Percentiles rank a stretch among this genome's conserved stretches.
These are phyloP conservation scores for Drosophila histrio DNA, from an alignment of 2,888 invertebrate species.

Conservation along the genomic window DNA sequence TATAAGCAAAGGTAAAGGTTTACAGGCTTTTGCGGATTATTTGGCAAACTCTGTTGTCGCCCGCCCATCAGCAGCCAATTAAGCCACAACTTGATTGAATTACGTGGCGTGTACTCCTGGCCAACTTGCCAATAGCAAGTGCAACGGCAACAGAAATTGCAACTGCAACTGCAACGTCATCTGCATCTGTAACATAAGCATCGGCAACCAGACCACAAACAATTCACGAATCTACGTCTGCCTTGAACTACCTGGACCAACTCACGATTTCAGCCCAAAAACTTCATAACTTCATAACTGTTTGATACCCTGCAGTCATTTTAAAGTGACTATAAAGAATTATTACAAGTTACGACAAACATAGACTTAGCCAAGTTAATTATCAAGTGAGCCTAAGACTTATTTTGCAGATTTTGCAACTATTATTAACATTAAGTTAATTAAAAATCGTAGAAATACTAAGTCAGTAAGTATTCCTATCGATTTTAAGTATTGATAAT, in stretches of 20 bases:
- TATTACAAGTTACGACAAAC: too few relatives aligned
- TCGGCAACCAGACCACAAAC: slow-evolving; percentile 8
- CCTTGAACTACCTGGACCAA: slow-evolving; percentile 6
- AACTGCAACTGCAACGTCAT: background rate
- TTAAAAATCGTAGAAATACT: too few relatives aligned
- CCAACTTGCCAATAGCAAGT: slow-evolving; percentile 18
- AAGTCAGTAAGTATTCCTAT: too few relatives aligned
- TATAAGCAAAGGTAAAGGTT: slow-evolving; percentile 31
- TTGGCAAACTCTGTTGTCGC: slow-evolving; percentile 41
- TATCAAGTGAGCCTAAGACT: too few relatives aligned
- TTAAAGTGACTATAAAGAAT: background rate
- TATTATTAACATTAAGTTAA: too few relatives aligned
- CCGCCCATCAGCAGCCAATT: slow-evolving; percentile 65
- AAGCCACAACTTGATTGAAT: slow-evolving; percentile 61
- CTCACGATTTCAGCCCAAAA: background rate
- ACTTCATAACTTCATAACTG: slow-evolving; percentile 6
- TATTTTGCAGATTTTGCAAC: too few relatives aligned
- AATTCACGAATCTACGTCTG: slow-evolving; percentile 8
- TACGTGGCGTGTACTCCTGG: slow-evolving; percentile 38
- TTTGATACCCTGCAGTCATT: slow-evolving; percentile 1
- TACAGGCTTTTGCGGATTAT: slow-evolving; percentile 19
- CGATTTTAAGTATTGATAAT: too few relatives aligned
- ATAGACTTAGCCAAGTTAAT: too few relatives aligned
- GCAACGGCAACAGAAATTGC: slow-evolving; percentile 6
- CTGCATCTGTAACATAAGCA: background rate